phyloP scores from a whole-genome alignment of 2,888 invertebrate species.

The Eupeodes latifasciatus region DNA sequence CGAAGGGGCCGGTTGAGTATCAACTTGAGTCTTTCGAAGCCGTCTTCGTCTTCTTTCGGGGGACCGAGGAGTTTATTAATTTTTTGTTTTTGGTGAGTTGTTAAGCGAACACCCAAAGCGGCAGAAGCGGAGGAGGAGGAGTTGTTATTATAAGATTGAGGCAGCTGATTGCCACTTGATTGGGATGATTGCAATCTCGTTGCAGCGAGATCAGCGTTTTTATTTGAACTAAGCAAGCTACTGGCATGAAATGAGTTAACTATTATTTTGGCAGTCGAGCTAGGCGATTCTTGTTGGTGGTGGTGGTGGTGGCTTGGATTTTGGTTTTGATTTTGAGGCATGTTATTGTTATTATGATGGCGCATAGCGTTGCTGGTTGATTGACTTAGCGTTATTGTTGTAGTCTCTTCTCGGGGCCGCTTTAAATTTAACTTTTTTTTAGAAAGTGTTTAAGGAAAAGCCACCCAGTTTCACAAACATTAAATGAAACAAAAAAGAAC shows the following conservation, averaged over 20 bases:
- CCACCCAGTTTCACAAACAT: conserved; percentile 24
- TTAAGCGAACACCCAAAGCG: conserved; percentile 39
- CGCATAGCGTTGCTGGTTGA: conserved; percentile 72
- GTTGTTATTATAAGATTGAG: conserved; percentile 1
- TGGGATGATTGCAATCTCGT: conserved; percentile 31
- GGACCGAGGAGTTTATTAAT: conserved; percentile 24
- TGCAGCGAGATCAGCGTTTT: conserved; percentile 38
- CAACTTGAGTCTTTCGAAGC: conserved; percentile 21
- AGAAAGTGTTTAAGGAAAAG: conserved; percentile 56
- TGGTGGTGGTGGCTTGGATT: background rate
- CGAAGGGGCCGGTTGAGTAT: conserved; percentile 16
- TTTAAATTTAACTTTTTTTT: conserved; percentile 77
- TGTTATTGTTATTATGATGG: conserved; percentile 33
- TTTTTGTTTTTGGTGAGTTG: conserved; percentile 54
- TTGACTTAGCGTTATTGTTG: conserved; percentile 60
- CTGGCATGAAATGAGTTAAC: conserved; percentile 83
- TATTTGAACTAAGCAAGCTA: conserved; percentile 80
- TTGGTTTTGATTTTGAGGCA: conserved; percentile 49
- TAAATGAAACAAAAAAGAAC: conserved; percentile 23
- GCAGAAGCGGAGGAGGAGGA: background rate
- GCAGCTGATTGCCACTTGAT: background rate
- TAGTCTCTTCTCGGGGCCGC: conserved; percentile 82
- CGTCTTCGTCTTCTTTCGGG: conserved; percentile 40
- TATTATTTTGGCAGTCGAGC: conserved; percentile 80
- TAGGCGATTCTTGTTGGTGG: conserved; percentile 39